phyloP scores from a whole-genome alignment of 2,888 invertebrate species.

The Cetonia aurata region DNA sequence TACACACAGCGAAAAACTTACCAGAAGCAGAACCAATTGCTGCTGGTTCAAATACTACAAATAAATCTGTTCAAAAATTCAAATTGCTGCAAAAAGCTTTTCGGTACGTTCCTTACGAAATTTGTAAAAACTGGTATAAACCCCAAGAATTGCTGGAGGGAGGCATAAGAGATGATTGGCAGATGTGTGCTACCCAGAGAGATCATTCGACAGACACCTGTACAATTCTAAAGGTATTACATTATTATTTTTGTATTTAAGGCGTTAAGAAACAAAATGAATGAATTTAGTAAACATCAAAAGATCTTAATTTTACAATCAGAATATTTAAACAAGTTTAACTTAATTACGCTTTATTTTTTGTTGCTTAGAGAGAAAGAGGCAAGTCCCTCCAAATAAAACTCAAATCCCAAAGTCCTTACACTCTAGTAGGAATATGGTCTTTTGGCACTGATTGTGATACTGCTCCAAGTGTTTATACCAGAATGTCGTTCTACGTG shows the following conservation, averaged over 20 bases:
- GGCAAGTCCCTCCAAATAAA: constrained; percentile 71
- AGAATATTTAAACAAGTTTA: too few relatives aligned
- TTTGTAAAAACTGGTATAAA: background rate
- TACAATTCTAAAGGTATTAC: constrained; percentile 16
- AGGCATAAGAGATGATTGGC: constrained; percentile 35
- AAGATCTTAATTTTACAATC: too few relatives aligned
- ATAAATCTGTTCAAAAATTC: constrained; percentile 51
- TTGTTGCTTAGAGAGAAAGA: constrained; percentile 69
- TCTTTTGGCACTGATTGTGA: constrained; percentile 63
- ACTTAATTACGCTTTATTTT: too few relatives aligned
- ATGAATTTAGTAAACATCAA: too few relatives aligned
- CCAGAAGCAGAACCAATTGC: constrained; percentile 58
- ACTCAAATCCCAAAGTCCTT: constrained; percentile 62
- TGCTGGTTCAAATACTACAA: constrained; percentile 66
- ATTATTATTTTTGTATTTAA: too few relatives aligned
- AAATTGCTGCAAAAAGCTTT: constrained; percentile 65
- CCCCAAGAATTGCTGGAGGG: constrained; percentile 12
- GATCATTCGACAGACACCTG: constrained; percentile 47
- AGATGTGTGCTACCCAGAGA: constrained; percentile 34
- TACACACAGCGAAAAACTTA: constrained; percentile 55
- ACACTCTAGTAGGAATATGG: constrained; percentile 65
- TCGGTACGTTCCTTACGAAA: constrained; percentile 40
- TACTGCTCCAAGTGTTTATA: constrained; percentile 65
- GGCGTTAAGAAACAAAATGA: too few relatives aligned
- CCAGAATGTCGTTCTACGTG: constrained; percentile 63